Evolutionary conservation across 1,140 invertebrate genomes (phyloP).

Genomic region (Megathymus violae): DNA sequence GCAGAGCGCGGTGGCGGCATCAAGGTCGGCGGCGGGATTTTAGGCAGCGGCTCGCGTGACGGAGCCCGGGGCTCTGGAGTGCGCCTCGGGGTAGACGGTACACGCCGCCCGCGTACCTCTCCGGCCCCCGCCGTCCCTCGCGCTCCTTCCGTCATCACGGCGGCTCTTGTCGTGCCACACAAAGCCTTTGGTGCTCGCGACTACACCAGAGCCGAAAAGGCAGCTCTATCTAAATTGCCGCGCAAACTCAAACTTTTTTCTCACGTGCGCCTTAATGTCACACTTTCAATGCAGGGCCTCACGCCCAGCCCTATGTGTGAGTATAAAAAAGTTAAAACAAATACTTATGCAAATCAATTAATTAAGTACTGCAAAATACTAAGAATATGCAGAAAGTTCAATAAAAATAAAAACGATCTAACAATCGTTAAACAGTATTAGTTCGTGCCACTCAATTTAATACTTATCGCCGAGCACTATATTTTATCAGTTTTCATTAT

Average conservation of each 20-base stretch:
- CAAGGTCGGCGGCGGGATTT: slow-evolving; percentile 66
- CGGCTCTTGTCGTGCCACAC: slow-evolving; percentile 90
- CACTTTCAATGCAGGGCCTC: slow-evolving; percentile 88
- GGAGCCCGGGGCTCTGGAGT: slow-evolving; percentile 66
- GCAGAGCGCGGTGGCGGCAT: slow-evolving; percentile 73
- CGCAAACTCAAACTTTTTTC: slow-evolving; percentile 88
- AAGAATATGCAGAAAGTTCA: too few relatives aligned
- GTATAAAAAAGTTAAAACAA: too few relatives aligned
- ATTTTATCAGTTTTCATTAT: too few relatives aligned
- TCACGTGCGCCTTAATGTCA: slow-evolving; percentile 87
- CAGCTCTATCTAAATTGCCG: slow-evolving; percentile 86
- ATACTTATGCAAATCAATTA: too few relatives aligned
- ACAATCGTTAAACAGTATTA: too few relatives aligned
- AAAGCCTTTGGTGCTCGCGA: slow-evolving; percentile 90
- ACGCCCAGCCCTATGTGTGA: slow-evolving; percentile 92
- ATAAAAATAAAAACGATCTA: too few relatives aligned
- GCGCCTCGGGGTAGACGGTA: slow-evolving; percentile 68
- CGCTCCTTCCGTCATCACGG: slow-evolving; percentile 78
- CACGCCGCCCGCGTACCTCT: slow-evolving; percentile 76
- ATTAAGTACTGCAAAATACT: too few relatives aligned
- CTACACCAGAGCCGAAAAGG: slow-evolving; percentile 88
- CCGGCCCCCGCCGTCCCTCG: slow-evolving; percentile 70
- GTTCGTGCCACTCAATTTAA: too few relatives aligned
- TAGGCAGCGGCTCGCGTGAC: slow-evolving; percentile 52
- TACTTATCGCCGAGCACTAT: too few relatives aligned